Percentiles rank a stretch among this genome's conserved stretches.
These are phyloP conservation scores for Chrysodeixis includens DNA, from an alignment of 2,888 invertebrate genomes.

Conservation along the genomic window DNA sequence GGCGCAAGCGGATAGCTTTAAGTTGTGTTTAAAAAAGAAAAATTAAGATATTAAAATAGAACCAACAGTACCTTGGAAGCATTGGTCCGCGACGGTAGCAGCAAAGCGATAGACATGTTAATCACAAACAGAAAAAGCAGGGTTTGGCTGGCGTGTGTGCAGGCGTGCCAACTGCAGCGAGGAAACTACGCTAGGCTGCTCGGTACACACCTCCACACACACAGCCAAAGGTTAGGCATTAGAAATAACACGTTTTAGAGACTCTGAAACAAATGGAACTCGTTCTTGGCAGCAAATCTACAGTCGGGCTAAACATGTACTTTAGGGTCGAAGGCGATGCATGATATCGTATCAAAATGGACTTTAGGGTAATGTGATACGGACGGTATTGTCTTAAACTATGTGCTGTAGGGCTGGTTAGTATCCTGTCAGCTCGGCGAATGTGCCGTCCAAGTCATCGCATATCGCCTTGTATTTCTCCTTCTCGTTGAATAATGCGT, in stretches of 20 bases:
- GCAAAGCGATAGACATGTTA: constrained; percentile 87
- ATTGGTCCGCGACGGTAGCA: constrained; percentile 84
- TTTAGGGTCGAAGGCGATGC: constrained; percentile 40
- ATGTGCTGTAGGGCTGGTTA: constrained; percentile 89
- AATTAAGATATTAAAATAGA: constrained; percentile 71
- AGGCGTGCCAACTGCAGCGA: constrained; percentile 67
- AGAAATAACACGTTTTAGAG: constrained; percentile 62
- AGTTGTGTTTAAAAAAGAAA: constrained; percentile 53
- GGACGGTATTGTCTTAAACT: constrained; percentile 81
- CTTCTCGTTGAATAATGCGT: constrained; percentile 95
- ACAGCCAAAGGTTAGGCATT: constrained; percentile 66
- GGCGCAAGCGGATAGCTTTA: constrained; percentile 81
- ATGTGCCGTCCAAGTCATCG: constrained; percentile 99
- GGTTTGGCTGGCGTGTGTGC: constrained; percentile 66
- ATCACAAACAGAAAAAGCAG: constrained; percentile 85
- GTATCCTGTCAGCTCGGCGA: constrained; percentile 99
- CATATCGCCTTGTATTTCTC: constrained; percentile 99
- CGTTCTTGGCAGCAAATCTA: constrained; percentile 47
- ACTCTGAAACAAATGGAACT: constrained; percentile 50
- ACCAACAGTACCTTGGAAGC: constrained; percentile 84
- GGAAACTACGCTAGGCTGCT: constrained; percentile 43
- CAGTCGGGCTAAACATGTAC: constrained; percentile 48
- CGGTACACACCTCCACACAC: constrained; percentile 70
- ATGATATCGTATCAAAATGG: constrained; percentile 66
- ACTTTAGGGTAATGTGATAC: constrained; percentile 63